Percentiles rank a stretch among this genome's conserved stretches.
Evolutionary conservation across 2,888 invertebrate genomes (phyloP).

Genomic region (Parochlus steinenii): DNA sequence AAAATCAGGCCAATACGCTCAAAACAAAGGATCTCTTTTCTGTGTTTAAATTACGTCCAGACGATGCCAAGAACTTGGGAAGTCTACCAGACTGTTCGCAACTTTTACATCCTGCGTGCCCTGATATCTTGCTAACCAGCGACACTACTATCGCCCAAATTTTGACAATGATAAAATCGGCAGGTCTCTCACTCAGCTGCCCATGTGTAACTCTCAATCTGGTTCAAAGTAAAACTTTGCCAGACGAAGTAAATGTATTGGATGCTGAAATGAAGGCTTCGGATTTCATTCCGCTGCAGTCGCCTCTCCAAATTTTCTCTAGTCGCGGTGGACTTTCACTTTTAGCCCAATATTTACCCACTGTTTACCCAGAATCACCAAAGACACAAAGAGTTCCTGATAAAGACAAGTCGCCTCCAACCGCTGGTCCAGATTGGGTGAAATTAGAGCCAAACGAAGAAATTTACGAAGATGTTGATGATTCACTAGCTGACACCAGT

Average conservation of each 20-base stretch:
- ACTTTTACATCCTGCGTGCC: slow-evolving; percentile 29
- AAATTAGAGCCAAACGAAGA: slow-evolving; percentile 41
- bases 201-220: slow-evolving; percentile 31
- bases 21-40: slow-evolving; percentile 18
- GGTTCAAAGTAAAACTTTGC: slow-evolving; percentile 17
- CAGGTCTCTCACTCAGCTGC: slow-evolving; percentile 33
- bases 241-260: slow-evolving; percentile 17
- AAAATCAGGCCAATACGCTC: slow-evolving; percentile 37
- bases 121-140: slow-evolving; percentile 34
- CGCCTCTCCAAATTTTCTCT: slow-evolving; percentile 70
- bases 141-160: slow-evolving; percentile 42
- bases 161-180: slow-evolving; percentile 35
- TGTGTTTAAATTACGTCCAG: slow-evolving; percentile 12
- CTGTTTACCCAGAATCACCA: slow-evolving; percentile 70
- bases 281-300: slow-evolving; percentile 26
- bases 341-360: slow-evolving; percentile 73
- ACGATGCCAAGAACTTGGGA: slow-evolving; percentile 7
- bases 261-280: slow-evolving; percentile 22
- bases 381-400: slow-evolving; percentile 34
- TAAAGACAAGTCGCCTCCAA: slow-evolving; percentile 28
- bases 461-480: slow-evolving; percentile 44
- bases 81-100: slow-evolving; percentile 24
- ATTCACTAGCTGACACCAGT: slow-evolving; percentile 32
- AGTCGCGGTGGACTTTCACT: slow-evolving; percentile 75
- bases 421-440: slow-evolving; percentile 30